Percentiles rank a stretch among this genome's conserved stretches.
phyloP scores from a whole-genome alignment of 2,113 vertebrate species.

The Brachyhypopomus occidentalis region DNA sequence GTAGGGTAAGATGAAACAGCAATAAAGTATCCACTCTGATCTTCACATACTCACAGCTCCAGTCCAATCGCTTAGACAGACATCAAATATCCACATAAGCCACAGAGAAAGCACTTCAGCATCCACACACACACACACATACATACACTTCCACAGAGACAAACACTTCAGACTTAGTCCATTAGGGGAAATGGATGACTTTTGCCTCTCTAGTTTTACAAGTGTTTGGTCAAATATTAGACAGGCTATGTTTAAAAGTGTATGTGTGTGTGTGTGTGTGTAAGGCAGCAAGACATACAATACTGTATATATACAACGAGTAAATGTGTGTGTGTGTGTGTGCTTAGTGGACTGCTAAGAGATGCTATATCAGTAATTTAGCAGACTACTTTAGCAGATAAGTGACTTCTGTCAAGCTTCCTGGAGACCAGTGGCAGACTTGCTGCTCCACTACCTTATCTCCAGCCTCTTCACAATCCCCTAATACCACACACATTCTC shows the following conservation, averaged over 20 bases:
- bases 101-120: neutral
- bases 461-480: neutral
- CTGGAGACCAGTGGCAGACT: neutral
- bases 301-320: neutral
- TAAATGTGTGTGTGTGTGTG: conserved; percentile 18
- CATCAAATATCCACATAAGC: conserved; percentile 1
- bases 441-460: conserved; percentile 18
- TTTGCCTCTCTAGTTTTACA: neutral
- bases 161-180: conserved; percentile 9
- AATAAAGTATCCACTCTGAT: conserved; percentile 1
- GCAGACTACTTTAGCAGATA: conserved; percentile 29
- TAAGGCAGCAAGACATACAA: neutral
- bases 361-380: conserved; percentile 41
- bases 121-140: conserved; percentile 18
- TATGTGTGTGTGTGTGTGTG: conserved; percentile 26
- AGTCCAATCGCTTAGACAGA: conserved; percentile 25
- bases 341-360: neutral
- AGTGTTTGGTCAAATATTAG: conserved; percentile 6
- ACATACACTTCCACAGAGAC: neutral
- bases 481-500: neutral
- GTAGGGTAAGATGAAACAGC: neutral
- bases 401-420: conserved; percentile 41
- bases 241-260: neutral
- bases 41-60: conserved; percentile 5
- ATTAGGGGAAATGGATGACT: conserved; percentile 28